phyloP scores from a whole-genome alignment of 1,140 invertebrate species.

The Spodoptera frugiperda region DNA sequence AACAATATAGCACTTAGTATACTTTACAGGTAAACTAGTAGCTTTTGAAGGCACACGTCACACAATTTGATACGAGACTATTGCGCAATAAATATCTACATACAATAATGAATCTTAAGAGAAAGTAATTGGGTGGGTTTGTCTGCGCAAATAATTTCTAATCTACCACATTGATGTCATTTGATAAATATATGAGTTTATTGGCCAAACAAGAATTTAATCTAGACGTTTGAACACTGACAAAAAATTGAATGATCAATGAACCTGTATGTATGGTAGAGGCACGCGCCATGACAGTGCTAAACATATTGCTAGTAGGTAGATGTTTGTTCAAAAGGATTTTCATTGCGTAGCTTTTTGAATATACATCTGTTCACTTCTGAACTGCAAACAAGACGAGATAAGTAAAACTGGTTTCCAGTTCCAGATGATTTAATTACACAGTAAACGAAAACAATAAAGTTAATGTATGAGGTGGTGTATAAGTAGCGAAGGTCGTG shows the following conservation, averaged over 20 bases:
- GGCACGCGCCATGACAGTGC: neutral
- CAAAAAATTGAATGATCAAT: too few species aligned
- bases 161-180: neutral
- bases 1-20: slow-evolving; percentile 83
- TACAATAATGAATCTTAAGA: slow-evolving; percentile 29
- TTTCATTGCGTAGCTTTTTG: neutral
- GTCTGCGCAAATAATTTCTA: neutral
- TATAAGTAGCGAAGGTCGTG: slow-evolving; percentile 26
- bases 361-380: neutral
- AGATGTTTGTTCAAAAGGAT: neutral
- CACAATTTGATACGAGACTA: slow-evolving; percentile 56
- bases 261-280: neutral
- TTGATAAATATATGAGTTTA: neutral
- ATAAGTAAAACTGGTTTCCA: slow-evolving; percentile 21
- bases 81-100: neutral
- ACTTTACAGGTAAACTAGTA: slow-evolving; percentile 82
- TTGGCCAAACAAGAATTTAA: too few species aligned
- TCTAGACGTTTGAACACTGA: too few species aligned
- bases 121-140: slow-evolving; percentile 20
- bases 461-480: slow-evolving; percentile 6
- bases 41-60: slow-evolving; percentile 66
- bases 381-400: slow-evolving; percentile 6
- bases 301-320: neutral
- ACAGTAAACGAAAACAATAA: slow-evolving; percentile 38
- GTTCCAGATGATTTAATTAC: slow-evolving; percentile 32